Evolutionary conservation across 2,797 vertebrate genomes (phyloP).

Genomic region (Urophycis tenuis): DNA sequence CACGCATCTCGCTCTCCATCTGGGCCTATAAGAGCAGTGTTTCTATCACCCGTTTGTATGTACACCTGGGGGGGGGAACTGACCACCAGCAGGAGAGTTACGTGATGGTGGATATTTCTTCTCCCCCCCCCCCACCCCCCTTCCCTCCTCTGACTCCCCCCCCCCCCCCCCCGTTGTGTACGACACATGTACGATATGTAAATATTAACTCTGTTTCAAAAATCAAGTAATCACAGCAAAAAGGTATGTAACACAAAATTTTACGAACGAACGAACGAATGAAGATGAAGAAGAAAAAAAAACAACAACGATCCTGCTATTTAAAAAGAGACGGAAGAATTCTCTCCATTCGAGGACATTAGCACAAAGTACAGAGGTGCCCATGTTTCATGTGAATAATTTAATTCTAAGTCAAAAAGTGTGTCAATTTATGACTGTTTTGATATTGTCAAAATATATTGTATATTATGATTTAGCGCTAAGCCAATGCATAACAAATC

Average conservation of each 20-base stretch:
- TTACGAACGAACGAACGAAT: no score
- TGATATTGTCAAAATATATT: slow-evolving; percentile 53
- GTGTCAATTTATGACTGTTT: slow-evolving; percentile 61
- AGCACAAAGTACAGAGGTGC: slow-evolving; percentile 64
- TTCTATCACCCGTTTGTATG: slow-evolving; percentile 40
- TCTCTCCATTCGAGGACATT: slow-evolving; percentile 54
- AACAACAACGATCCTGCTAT: slow-evolving; percentile 41
- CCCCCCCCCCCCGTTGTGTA: slow-evolving; percentile 15
- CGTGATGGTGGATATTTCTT: slow-evolving; percentile 40
- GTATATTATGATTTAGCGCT: slow-evolving; percentile 57
- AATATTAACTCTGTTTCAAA: slow-evolving; percentile 62
- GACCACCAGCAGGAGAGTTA: slow-evolving; percentile 38
- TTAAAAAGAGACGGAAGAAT: slow-evolving; percentile 25
- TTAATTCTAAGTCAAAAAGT: slow-evolving; percentile 33
- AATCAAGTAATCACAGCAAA: slow-evolving; percentile 60
- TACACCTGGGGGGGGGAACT: slow-evolving; percentile 57
- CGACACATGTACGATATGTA: slow-evolving; percentile 62
- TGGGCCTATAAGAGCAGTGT: slow-evolving; percentile 27
- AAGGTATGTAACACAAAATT: slow-evolving; percentile 52
- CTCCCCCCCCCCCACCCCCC: slow-evolving; percentile 14
- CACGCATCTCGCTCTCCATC: slow-evolving; percentile 40
- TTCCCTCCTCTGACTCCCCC: neutral
- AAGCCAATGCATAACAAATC: slow-evolving; percentile 52
- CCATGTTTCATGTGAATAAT: slow-evolving; percentile 50
- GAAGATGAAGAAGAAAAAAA: no score